Evolutionary conservation across 2,113 vertebrate genomes (phyloP).

Genomic region (Nanorana parkeri): DNA sequence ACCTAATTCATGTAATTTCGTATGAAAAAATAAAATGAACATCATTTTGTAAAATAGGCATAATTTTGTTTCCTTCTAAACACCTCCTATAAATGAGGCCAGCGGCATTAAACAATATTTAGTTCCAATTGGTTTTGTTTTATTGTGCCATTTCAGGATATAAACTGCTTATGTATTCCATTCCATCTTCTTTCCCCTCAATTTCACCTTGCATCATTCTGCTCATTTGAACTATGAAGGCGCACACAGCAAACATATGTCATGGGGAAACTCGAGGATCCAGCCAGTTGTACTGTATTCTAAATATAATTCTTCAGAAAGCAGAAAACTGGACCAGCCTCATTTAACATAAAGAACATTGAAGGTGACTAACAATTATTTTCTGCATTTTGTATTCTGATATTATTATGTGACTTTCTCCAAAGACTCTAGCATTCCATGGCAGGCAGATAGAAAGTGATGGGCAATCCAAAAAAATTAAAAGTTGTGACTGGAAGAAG

Average conservation of each 20-base stretch:
- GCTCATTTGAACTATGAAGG: constrained; percentile 30
- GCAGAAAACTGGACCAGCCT: constrained; percentile 42
- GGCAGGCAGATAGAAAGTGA: too few relatives aligned
- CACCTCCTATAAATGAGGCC: constrained; percentile 32
- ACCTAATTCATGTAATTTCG: constrained; percentile 10
- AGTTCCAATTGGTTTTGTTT: constrained; percentile 47
- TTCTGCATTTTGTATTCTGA: background rate
- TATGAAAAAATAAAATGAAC: constrained; percentile 19
- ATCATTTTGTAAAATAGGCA: constrained; percentile 8
- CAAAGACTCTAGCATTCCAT: too few relatives aligned
- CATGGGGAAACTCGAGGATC: constrained; percentile 6
- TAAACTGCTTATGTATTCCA: constrained; percentile 54
- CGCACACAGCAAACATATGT: constrained; percentile 34
- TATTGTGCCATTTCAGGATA: constrained; percentile 32
- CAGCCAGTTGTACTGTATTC: constrained; percentile 3
- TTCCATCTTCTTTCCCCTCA: constrained; percentile 53
- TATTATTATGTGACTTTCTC: too few relatives aligned
- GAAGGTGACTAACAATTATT: constrained; percentile 28
- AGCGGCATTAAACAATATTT: constrained; percentile 37
- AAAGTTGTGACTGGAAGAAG: too few relatives aligned
- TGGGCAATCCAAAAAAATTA: too few relatives aligned
- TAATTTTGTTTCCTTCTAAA: constrained; percentile 15
- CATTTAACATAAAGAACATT: constrained; percentile 45
- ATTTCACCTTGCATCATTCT: constrained; percentile 55
- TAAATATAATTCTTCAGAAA: constrained; percentile 43